phyloP scores from a whole-genome alignment of 1,140 invertebrate species.

The Drosophila ercepeae region DNA sequence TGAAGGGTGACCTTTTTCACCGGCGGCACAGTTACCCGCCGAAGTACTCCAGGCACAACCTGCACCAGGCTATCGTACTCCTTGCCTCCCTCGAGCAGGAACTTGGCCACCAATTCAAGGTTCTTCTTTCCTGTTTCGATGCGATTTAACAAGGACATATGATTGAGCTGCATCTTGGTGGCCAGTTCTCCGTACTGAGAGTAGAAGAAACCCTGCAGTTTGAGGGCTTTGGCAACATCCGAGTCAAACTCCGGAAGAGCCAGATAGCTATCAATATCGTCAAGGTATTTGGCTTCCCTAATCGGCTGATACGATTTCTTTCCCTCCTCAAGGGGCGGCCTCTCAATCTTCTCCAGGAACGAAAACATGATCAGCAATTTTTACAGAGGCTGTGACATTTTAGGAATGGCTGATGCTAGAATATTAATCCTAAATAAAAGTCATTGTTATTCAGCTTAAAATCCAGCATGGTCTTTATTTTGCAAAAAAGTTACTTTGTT shows the following conservation, averaged over 20 bases:
- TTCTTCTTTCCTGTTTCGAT: conserved; percentile 27
- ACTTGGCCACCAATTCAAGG: conserved; percentile 16
- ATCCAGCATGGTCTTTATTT: conserved; percentile 69
- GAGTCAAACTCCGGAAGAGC: conserved; percentile 3
- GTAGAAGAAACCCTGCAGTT: neutral
- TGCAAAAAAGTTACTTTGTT: conserved; percentile 46
- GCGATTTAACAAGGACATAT: neutral
- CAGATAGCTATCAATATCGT: conserved; percentile 5
- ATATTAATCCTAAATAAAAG: neutral
- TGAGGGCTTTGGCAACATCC: neutral
- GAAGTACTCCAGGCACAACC: conserved; percentile 2
- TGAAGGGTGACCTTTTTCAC: conserved; percentile 19
- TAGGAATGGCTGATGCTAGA: neutral
- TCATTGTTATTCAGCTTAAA: conserved; percentile 24
- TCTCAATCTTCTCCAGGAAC: conserved; percentile 20
- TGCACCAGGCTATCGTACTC: conserved; percentile 16
- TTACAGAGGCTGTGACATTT: neutral
- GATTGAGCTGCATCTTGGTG: conserved; percentile 3
- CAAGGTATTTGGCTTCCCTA: conserved; percentile 3
- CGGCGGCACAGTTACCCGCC: conserved; percentile 9
- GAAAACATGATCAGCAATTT: conserved; percentile 27
- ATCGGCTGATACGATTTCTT: conserved; percentile 23
- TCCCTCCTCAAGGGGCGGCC: conserved; percentile 10
- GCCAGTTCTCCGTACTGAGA: conserved; percentile 5
- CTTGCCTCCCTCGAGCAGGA: neutral